Base-by-base conservation (phyloP, 1,140 invertebrate genomes). In the Elymnias hypermnestra region DNA sequence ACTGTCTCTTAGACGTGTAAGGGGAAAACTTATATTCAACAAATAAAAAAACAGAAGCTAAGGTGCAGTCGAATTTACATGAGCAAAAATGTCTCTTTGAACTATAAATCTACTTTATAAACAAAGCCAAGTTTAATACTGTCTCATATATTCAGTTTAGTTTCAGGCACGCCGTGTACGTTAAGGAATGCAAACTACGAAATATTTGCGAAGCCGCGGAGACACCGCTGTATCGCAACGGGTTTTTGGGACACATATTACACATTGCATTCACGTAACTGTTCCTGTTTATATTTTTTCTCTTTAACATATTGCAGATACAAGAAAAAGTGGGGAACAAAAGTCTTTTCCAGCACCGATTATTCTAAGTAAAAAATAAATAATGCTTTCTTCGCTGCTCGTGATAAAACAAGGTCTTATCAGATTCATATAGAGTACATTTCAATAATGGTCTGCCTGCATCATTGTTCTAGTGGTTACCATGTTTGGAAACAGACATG, bases 181-280 rank as follows among this genome's bases (percentile, higher is more conserved):
- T 92, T 4, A 87, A 84, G 60, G 79, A 89, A 22, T 94, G 93
- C 67, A 82, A 94, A 54, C 71, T 93, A 44, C 88, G 91, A 25
- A 90, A 89, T 39, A 92, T 94, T 45, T 94, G 93, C 65, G 92
- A 94, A 61, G 90, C 92, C 5, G 91, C 92, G 0, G 88, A 90
- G 57, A 89, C 88, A 13, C 89, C 90, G 0, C 59, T 91, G 4
- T 76, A 87, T 41, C 86, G 89, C 53, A 89, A 87, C 61, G 88
- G 89, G 10, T 57, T 92, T 5, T 62, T 91, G 10, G 90, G 89
- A 40, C 89, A 92, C 72, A 85, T 92, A 40, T 77, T 92, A 58
- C 90, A 93, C 66, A 87, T 92, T 44, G 77, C 92, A 62, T 87
- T 93, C 59, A 92, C 91, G 91, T 93, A 81, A 91, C 90, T 28